Conservation (phyloP, 2,113 vertebrate genomes). For the Eurypyga helias region DNA sequence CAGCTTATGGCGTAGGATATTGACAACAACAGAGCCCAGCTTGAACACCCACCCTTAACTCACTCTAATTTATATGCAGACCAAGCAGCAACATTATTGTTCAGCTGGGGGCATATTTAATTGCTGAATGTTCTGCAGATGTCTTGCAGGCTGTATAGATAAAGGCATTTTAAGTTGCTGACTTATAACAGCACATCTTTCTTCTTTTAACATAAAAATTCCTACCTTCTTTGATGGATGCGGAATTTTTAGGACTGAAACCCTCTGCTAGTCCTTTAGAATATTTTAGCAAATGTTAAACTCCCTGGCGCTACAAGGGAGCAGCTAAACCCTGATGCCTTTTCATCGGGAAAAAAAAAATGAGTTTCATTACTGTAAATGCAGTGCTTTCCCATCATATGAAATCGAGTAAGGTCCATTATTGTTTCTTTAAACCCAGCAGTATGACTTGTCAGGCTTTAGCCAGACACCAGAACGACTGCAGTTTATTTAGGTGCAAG, state of each 20-base stretch:
- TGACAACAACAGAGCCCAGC: conserved; percentile 44
- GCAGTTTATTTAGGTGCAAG: not conserved
- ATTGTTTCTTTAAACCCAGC: not conserved
- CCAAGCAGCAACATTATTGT: conserved; percentile 67
- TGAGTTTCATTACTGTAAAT: not conserved
- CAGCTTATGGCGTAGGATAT: not conserved
- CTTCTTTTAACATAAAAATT: conserved; percentile 59
- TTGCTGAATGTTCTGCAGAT: conserved; percentile 73
- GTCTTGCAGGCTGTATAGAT: conserved; percentile 72
- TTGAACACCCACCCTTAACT: conserved; percentile 48
- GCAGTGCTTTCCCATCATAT: not conserved
- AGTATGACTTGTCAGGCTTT: not conserved
- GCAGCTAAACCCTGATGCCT: not conserved
- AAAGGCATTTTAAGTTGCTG: conserved; percentile 65
- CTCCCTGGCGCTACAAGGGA: not conserved
- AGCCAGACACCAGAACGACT: not conserved
- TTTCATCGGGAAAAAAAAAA: not conserved
- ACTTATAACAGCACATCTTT: conserved; percentile 50
- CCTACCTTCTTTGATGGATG: conserved; percentile 37
- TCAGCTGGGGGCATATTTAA: conserved; percentile 76
- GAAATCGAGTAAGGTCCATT: not conserved
- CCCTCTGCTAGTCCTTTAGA: not conserved
- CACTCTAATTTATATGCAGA: conserved; percentile 71
- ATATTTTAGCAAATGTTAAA: not conserved
- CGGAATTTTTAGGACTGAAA: conserved; percentile 22